Conservation (phyloP, 2,113 vertebrate species). For the Pelodiscus sinensis region DNA sequence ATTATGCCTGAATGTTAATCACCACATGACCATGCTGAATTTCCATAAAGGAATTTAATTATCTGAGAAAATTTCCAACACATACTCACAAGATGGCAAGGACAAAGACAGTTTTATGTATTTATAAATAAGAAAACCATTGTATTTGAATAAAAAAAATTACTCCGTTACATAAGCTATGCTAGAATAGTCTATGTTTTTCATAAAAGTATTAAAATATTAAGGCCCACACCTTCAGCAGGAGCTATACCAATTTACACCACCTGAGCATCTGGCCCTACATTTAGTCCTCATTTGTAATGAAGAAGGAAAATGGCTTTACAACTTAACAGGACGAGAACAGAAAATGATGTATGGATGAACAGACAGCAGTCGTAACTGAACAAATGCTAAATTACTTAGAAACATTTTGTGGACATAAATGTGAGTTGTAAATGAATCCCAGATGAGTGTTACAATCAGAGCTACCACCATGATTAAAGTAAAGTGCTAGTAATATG, state of each 20-base stretch:
- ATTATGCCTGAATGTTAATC: not conserved
- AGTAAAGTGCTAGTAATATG: conserved; percentile 62
- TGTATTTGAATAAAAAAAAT: not conserved
- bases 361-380: conserved; percentile 51
- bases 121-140: not conserved
- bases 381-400: conserved; percentile 64
- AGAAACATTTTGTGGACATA: conserved; percentile 67
- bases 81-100: not conserved
- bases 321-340: conserved; percentile 6
- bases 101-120: fast-evolving
- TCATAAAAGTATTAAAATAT: not conserved
- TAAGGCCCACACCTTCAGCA: not conserved
- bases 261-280: not conserved
- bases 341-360: not conserved
- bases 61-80: not conserved
- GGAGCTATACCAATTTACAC: not conserved
- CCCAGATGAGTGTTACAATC: conserved; percentile 66
- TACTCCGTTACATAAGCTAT: not conserved
- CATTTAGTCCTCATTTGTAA: conserved; percentile 18
- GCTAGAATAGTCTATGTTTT: not conserved
- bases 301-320: conserved; percentile 38
- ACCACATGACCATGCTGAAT: not conserved
- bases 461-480: conserved; percentile 62
- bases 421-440: conserved; percentile 70
- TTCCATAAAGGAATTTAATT: not conserved